phyloP scores from a whole-genome alignment of 2,888 invertebrate species.

The Papilio gigon region DNA sequence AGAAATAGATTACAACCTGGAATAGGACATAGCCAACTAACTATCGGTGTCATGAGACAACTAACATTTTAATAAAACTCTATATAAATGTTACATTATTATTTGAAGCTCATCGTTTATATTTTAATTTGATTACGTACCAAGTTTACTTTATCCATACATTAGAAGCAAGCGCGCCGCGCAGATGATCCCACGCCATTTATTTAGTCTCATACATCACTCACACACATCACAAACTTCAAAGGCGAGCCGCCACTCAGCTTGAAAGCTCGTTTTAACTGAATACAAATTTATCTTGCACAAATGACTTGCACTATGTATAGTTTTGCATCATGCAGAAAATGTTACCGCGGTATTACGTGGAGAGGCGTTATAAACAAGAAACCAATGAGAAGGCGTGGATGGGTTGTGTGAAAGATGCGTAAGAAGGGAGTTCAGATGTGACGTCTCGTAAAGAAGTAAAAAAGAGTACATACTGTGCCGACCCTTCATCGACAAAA shows the following conservation, averaged over 20 bases:
- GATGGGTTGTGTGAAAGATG: too few relatives aligned
- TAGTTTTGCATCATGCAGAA: neutral
- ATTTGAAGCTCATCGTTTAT: neutral
- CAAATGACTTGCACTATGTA: neutral
- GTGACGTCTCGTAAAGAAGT: too few relatives aligned
- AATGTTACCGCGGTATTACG: too few relatives aligned
- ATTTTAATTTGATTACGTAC: neutral
- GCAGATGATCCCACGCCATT: neutral
- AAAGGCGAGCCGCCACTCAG: slow-evolving; percentile 24
- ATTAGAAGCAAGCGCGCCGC: neutral
- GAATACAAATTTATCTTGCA: slow-evolving; percentile 3
- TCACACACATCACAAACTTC: slow-evolving; percentile 25
- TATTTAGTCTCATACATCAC: slow-evolving; percentile 3
- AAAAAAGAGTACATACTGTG: too few relatives aligned
- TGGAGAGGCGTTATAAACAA: too few relatives aligned
- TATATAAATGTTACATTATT: neutral
- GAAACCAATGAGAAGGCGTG: too few relatives aligned
- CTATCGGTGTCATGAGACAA: too few relatives aligned
- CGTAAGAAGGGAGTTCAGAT: too few relatives aligned
- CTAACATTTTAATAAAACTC: too few relatives aligned
- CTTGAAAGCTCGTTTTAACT: slow-evolving; percentile 22
- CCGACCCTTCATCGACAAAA: too few relatives aligned
- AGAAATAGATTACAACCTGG: too few relatives aligned
- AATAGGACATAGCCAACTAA: too few relatives aligned
- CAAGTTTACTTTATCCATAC: neutral